Percentiles rank a stretch among this genome's conserved stretches.
These are phyloP conservation scores for Fistularia commersonii DNA, from an alignment of 2,797 vertebrate genomes.

Conservation along the genomic window DNA sequence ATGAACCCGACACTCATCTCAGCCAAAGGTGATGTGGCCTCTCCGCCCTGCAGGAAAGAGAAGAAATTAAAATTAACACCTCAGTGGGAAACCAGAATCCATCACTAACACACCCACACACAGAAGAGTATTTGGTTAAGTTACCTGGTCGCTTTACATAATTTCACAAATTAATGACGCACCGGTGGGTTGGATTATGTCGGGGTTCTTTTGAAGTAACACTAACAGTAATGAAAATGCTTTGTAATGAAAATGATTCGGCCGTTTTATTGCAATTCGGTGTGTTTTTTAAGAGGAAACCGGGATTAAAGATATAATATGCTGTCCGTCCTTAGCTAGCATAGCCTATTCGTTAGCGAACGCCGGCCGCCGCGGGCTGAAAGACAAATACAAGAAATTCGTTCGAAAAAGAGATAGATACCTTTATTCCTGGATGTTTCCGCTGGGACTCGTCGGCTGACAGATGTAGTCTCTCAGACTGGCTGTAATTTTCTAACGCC, in stretches of 20 bases:
- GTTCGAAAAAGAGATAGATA: not conserved
- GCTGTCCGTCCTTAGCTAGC: conserved; percentile 5
- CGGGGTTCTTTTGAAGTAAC: too few species aligned
- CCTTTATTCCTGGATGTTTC: conserved; percentile 14
- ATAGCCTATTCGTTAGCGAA: conserved; percentile 22
- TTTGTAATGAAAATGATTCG: too few species aligned
- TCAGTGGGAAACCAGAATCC: not conserved
- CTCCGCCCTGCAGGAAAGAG: conserved; percentile 29
- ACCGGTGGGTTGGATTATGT: too few species aligned
- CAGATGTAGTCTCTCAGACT: not conserved
- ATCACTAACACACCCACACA: too few species aligned
- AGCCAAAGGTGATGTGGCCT: conserved; percentile 26
- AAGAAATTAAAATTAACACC: not conserved
- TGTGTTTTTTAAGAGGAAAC: not conserved
- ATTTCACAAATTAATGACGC: too few species aligned
- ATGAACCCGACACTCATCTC: conserved; percentile 91
- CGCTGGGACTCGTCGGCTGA: not conserved
- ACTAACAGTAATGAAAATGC: too few species aligned
- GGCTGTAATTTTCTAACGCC: not conserved
- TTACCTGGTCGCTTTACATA: too few species aligned
- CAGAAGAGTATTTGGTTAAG: too few species aligned
- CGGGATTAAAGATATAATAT: not conserved
- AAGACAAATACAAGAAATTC: not conserved
- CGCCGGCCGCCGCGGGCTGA: not conserved
- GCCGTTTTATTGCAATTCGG: too few species aligned